Percentiles rank a stretch among this genome's conserved stretches.
These are phyloP conservation scores for Chrysogorgia sp. DNA, from an alignment of 92 coral and sea anemone genomes.

Conservation along the genomic window DNA sequence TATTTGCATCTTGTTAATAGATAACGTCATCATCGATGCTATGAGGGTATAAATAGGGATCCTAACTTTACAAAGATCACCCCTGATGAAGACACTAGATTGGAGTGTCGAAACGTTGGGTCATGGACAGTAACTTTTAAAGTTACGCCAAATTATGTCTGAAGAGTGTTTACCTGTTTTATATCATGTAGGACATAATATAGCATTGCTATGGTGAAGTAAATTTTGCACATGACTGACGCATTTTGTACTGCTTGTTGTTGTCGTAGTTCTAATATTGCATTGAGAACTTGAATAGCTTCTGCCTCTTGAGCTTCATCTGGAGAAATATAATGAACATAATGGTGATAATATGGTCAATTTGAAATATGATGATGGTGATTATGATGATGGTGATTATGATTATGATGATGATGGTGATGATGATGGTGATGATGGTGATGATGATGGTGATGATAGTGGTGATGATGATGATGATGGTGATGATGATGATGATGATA, in stretches of 20 bases:
- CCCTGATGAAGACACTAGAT: too few relatives aligned
- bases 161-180: constrained; percentile 59
- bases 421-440: constrained; percentile 2
- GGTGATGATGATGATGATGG: background rate
- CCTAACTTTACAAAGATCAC: too few relatives aligned
- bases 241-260: constrained; percentile 94
- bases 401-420: background rate
- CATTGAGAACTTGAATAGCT: constrained; percentile 90
- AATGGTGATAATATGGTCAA: too few relatives aligned
- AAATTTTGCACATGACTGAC: constrained; percentile 90
- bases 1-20: too few relatives aligned
- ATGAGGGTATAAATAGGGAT: too few relatives aligned
- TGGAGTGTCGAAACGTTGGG: background rate
- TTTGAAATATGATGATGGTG: too few relatives aligned
- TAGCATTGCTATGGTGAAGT: constrained; percentile 88
- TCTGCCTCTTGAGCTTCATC: constrained; percentile 99
- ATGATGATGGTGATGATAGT: constrained; percentile 11
- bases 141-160: too few relatives aligned
- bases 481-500: constrained; percentile 16
- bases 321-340: constrained; percentile 12
- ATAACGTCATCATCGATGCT: too few relatives aligned
- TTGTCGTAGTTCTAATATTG: constrained; percentile 85
- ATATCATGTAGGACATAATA: constrained; percentile 81
- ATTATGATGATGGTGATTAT: too few relatives aligned
- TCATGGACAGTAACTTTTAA: background rate